Percentiles rank a stretch among this genome's conserved stretches.
Conservation (phyloP, 2,888 invertebrate genomes). For the Drosophila falleni region DNA sequence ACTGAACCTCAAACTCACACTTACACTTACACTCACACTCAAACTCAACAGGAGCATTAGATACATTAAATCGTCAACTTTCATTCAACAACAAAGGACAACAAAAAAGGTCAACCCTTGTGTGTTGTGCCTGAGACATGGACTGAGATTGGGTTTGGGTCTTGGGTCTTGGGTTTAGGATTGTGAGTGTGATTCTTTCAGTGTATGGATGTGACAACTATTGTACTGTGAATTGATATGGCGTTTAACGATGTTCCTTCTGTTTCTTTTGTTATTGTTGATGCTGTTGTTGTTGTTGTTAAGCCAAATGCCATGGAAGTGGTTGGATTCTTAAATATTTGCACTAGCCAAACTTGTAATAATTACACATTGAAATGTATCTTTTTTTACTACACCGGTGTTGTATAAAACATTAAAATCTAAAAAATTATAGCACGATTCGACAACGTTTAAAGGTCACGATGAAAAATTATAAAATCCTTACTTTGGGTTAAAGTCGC, state of each 20-base stretch:
- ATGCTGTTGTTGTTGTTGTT: not conserved
- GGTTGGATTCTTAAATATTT: not conserved
- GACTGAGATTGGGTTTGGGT: not conserved
- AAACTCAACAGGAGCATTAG: conserved; percentile 38
- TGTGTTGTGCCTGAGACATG: not conserved
- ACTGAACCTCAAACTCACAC: conserved; percentile 6
- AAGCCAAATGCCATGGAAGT: not conserved
- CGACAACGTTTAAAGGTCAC: too few species aligned
- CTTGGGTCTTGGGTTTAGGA: not conserved
- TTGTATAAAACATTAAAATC: not conserved
- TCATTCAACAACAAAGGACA: conserved; percentile 13
- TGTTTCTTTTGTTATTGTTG: not conserved
- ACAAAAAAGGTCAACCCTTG: conserved; percentile 15
- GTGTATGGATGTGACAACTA: not conserved
- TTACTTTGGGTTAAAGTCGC: not conserved
- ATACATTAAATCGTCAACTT: conserved; percentile 15
- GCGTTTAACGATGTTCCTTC: conserved; percentile 1
- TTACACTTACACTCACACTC: conserved; percentile 5
- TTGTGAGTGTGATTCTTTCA: not conserved
- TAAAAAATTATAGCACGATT: not conserved
- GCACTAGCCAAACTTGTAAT: not conserved
- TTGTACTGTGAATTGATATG: conserved; percentile 3
- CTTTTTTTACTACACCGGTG: not conserved
- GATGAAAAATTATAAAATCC: too few species aligned
- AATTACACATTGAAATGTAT: not conserved